Percentiles rank a stretch among this genome's conserved stretches.
These are phyloP conservation scores for Norana najaformis DNA, from an alignment of 2,888 invertebrate genomes.

Conservation along the genomic window DNA sequence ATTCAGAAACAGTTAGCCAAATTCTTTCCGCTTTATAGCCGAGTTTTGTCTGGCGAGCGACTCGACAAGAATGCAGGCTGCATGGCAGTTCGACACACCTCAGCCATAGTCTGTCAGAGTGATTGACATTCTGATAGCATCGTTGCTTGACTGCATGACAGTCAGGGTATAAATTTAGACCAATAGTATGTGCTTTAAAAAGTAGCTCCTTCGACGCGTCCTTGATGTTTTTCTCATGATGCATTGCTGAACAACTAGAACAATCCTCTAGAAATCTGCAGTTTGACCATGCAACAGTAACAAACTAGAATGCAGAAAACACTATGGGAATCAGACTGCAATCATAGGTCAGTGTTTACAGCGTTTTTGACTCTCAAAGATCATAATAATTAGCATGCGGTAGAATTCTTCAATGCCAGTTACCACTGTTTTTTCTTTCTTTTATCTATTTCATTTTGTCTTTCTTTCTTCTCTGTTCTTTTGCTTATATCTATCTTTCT, in stretches of 20 bases:
- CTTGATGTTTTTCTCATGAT: not conserved
- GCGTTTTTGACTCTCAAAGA: not conserved
- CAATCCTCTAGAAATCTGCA: not conserved
- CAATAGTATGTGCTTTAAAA: not conserved
- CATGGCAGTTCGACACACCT: conserved; percentile 2
- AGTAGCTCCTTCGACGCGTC: not conserved
- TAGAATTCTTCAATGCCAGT: not conserved
- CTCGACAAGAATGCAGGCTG: not conserved
- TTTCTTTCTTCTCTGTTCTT: not conserved
- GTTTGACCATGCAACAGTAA: not conserved
- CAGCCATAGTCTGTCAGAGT: not conserved
- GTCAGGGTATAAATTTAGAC: not conserved
- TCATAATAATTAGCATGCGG: not conserved
- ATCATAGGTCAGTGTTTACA: too few relatives aligned
- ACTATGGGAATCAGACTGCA: not conserved
- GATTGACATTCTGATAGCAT: not conserved
- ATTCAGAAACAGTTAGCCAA: not conserved
- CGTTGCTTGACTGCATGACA: not conserved
- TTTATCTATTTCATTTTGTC: too few relatives aligned
- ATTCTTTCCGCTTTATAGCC: not conserved
- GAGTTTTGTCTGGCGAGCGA: not conserved
- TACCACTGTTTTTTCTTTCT: not conserved
- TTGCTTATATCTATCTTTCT: not conserved
- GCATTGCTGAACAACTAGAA: not conserved
- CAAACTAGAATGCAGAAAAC: not conserved